Percentiles rank a stretch among this genome's conserved stretches.
Conservation (phyloP, 2,113 vertebrate species). For the Catagonus wagneri region DNA sequence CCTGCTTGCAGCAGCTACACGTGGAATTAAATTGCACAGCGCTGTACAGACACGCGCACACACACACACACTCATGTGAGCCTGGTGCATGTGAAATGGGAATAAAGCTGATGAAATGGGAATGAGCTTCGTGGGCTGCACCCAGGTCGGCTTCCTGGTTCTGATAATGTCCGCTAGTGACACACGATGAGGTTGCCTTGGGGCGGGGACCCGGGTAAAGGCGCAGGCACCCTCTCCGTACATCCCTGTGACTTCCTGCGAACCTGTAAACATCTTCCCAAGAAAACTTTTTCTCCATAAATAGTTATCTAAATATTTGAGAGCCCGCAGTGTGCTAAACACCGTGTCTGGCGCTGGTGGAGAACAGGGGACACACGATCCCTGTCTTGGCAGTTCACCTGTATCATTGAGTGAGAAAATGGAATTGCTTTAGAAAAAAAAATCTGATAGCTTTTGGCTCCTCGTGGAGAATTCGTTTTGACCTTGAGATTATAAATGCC, state of each 20-base stretch:
- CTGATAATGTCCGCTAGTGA: not conserved
- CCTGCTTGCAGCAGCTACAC: not conserved
- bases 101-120: not conserved
- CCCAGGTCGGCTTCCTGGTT: not conserved
- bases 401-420: not conserved
- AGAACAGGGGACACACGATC: not conserved
- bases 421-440: not conserved
- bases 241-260: not conserved
- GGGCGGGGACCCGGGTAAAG: not conserved
- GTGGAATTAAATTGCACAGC: too few relatives aligned
- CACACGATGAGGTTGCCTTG: rapidly evolving
- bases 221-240: not conserved
- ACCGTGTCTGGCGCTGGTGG: not conserved
- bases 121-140: not conserved
- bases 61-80: not conserved
- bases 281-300: not conserved
- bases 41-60: too few relatives aligned
- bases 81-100: not conserved
- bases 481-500: not conserved
- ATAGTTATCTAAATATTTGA: not conserved
- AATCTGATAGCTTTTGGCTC: not conserved
- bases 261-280: not conserved
- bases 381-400: not conserved
- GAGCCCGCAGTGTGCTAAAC: not conserved
- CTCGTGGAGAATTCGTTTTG: not conserved